A percentile compares a stretch with the other conserved stretches of the same genome.
Evolutionary conservation across 2,888 invertebrate species (phyloP).

Genomic region (Steinernema scapterisci): DNA sequence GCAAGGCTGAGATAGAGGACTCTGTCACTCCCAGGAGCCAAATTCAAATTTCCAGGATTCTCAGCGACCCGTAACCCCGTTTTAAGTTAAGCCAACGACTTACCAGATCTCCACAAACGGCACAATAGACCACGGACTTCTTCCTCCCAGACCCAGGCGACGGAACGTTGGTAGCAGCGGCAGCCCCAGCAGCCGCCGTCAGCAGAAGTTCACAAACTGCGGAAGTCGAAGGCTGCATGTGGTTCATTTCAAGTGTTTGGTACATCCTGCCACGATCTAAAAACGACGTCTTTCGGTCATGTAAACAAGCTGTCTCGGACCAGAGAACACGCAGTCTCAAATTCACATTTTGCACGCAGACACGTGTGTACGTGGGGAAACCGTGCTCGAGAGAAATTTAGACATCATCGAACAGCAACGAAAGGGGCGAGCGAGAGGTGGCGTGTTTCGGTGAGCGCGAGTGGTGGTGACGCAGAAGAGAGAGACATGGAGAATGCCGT

Average conservation of each 20-base stretch:
- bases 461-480: not conserved
- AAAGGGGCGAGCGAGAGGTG: not conserved
- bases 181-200: not conserved
- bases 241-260: constrained; percentile 11
- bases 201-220: constrained; percentile 16
- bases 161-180: not conserved
- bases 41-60: no score
- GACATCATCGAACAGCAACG: not conserved
- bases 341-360: not conserved
- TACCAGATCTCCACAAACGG: constrained; percentile 22
- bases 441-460: not conserved
- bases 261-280: not conserved
- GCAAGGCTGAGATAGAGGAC: no score
- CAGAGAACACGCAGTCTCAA: not conserved
- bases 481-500: no score
- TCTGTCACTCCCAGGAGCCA: no score
- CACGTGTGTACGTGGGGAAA: not conserved
- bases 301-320: not conserved
- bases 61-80: no score
- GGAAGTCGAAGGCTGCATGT: constrained; percentile 22
- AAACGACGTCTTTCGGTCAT: not conserved
- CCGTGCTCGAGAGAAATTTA: not conserved
- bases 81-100: not conserved
- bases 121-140: constrained; percentile 1
- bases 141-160: not conserved